Base-by-base conservation (phyloP, 2,113 vertebrate species). In the Myiopsitta monachus region DNA sequence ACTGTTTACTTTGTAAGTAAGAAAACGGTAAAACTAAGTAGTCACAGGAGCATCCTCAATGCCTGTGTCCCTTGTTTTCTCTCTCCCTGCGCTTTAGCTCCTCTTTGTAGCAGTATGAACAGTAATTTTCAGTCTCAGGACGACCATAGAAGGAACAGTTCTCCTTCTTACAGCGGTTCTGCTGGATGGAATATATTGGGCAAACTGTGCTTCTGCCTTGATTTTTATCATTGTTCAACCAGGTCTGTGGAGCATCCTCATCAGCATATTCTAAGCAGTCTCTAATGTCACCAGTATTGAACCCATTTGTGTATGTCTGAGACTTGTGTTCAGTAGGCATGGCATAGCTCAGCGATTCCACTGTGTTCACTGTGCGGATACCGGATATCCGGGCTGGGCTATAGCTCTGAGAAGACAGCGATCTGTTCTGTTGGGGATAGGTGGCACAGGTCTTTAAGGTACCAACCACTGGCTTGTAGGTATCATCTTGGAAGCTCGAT, bases 81-180 rank as follows among this genome's bases (percentile, higher is more conserved):
- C 98, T 98, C 97, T 99, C 99, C 97, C 99, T 98, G 96, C 99
- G 98, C 92, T 99, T 99, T 77, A 99, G 93, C 97, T 99, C 99
- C 97, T 99, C 99, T 90, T 98, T 99, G 98, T 99, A 99, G 98
- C 99, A 99, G 98, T 99, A 99, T 55, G 99, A 99, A 95, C 99
- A 99, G 97, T 98, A 99, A 98, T 99, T 99, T 93, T 99, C 99
- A 52, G 99, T 99, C 98, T 99, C 99, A 0, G 99, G 98, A 84
- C 99, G 98, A 28, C 99, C 99, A 47, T 99, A 99, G 97, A 99
- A 99, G 94, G 99, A 99, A 95, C 99, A 99, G 98, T 99, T 99
- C 94, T 99, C 99, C 95, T 98, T 98, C 98, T 98, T 99, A 96
- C 99, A 99, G 95, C 99, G 99, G 96, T 98, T 99, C 98, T 99